Evolutionary conservation across 2,797 vertebrate species (phyloP).

Genomic region (Emydoidea blandingii): DNA sequence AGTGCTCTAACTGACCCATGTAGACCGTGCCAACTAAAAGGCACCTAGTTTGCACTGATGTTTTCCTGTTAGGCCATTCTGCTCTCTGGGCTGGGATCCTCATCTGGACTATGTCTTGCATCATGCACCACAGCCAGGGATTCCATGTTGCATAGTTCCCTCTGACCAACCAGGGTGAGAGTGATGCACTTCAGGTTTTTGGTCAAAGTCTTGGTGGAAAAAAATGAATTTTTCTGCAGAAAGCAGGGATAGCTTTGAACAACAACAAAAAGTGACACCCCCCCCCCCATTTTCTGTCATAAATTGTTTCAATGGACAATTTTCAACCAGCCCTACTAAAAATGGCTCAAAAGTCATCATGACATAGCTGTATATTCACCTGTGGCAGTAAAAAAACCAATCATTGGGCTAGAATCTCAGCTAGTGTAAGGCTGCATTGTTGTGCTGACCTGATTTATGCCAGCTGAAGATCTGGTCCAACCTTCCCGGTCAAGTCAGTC

Average conservation of each 20-base stretch:
- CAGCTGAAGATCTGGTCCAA: neutral
- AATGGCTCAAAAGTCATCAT: neutral
- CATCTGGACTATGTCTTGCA: neutral
- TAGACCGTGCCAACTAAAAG: neutral
- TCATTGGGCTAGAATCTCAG: neutral
- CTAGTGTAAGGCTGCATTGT: neutral
- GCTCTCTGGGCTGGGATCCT: neutral
- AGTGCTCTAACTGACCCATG: neutral
- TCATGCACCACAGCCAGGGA: neutral
- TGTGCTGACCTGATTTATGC: neutral
- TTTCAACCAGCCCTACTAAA: neutral
- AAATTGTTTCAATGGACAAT: neutral
- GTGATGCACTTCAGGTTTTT: neutral
- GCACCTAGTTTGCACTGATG: neutral
- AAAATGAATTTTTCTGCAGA: neutral
- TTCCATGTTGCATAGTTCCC: neutral
- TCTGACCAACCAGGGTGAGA: neutral
- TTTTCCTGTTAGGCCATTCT: neutral
- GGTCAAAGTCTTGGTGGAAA: neutral
- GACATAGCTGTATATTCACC: too few relatives aligned
- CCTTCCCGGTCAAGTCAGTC: neutral
- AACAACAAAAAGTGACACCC: neutral
- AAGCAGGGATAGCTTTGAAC: neutral
- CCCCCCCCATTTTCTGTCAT: neutral
- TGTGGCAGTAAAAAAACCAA: too few relatives aligned